These are phyloP conservation scores for Teleogryllus occipitalis DNA, from an alignment of 1,140 invertebrate species.

Conservation along the genomic window DNA sequence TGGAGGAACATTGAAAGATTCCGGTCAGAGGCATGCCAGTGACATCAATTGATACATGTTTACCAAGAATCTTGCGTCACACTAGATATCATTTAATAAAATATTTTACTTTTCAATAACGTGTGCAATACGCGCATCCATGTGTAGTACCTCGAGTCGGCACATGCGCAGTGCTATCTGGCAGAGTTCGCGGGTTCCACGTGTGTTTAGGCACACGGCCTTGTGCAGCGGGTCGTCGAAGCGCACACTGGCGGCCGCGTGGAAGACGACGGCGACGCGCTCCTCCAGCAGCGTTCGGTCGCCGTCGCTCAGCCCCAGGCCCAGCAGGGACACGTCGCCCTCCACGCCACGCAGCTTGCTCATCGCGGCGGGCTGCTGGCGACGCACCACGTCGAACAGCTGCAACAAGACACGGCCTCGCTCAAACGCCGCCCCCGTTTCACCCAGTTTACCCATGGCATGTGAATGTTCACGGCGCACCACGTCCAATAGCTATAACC, in stretches of 20 bases:
- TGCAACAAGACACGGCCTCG: not conserved
- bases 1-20: too few relatives aligned
- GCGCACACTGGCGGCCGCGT: slow-evolving; percentile 50
- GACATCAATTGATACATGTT: too few relatives aligned
- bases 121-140: not conserved
- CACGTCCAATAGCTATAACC: too few relatives aligned
- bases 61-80: too few relatives aligned
- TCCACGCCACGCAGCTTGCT: not conserved
- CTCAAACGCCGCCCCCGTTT: too few relatives aligned
- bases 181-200: slow-evolving; percentile 31
- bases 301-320: slow-evolving; percentile 39
- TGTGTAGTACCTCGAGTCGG: not conserved
- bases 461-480: too few relatives aligned
- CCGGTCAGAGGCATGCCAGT: too few relatives aligned
- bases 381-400: not conserved
- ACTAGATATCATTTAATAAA: too few relatives aligned
- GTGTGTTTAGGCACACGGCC: slow-evolving; percentile 31
- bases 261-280: slow-evolving; percentile 52
- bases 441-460: too few relatives aligned
- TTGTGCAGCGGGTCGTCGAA: slow-evolving; percentile 28
- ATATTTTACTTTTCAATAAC: too few relatives aligned
- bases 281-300: slow-evolving; percentile 37
- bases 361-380: not conserved
- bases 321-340: slow-evolving; percentile 50
- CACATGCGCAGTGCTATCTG: not conserved